Evolutionary conservation across 2,888 invertebrate genomes (phyloP), one percentile per base, ranked within the genome.

Genomic region (Dendrolimus houi): DNA sequence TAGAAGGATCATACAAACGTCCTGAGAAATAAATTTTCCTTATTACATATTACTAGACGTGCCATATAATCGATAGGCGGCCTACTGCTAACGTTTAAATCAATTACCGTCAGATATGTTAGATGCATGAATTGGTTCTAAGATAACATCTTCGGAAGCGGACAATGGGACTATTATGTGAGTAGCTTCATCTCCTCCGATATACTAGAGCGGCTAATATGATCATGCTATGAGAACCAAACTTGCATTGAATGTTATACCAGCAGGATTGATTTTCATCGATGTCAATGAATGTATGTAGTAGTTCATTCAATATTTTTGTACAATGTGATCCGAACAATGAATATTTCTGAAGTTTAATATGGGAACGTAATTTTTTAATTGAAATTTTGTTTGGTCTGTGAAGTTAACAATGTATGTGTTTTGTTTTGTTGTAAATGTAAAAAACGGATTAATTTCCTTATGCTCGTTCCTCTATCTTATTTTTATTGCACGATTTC

Each of bases 161-260:
- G 74, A 85, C 85, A 86, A 85, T 83, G 65, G 81, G 67, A 72
- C 78, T 74, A 79, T 83, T 83, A 84, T 80, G 72, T 73, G 79
- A 79, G 74, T 74, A 73, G 75, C 73, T 75, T 74, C 79, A 74
- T 80, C 76, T 77, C 68, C 69, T 62, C 71, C 68, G 68, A 70
- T 74, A 64, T 60, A 67, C 66, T 72, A 71, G 72, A 69, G 65
- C 69, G 72, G 66, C 67, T 72, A 74, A 73, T 75, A 73, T 72
- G 75, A 76, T 69, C 75, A 72, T 66, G 67, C 72, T 65, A 75
- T 74, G 70, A 70, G 70, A 65, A 66, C 70, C 71, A 66, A 74
- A 74, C 72, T 72, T 71, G 72, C 75, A 81, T 77, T 78, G 79
- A 79, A 81, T 77, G 77, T 78, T 79, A 77, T 77, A 77, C 74